Evolutionary conservation across 2,888 invertebrate genomes (phyloP).

Genomic region (Bellardia bayeri): DNA sequence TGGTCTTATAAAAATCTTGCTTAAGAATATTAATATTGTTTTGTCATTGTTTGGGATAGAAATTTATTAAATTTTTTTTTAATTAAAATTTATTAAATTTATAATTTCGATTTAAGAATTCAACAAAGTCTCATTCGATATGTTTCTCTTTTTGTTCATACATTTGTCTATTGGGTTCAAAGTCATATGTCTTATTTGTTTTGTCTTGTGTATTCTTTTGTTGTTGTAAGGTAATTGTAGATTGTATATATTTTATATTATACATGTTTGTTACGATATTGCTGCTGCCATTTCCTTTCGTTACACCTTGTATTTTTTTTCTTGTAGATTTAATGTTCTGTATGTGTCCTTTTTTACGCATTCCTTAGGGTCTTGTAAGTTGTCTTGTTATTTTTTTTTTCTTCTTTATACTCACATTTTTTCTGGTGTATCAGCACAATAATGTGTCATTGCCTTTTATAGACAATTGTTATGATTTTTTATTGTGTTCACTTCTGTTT

Average conservation of each 20-base stretch:
- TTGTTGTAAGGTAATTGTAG: slow-evolving; percentile 51
- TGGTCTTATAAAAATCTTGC: no score
- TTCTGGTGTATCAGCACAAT: slow-evolving; percentile 58
- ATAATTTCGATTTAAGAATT: no score
- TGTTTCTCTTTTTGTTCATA: no score
- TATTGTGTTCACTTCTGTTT: slow-evolving; percentile 23
- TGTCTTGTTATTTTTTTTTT: slow-evolving; percentile 5
- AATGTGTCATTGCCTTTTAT: slow-evolving; percentile 50
- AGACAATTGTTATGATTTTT: slow-evolving; percentile 53
- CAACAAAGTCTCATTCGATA: no score
- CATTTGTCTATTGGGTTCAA: background rate
- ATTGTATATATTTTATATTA: slow-evolving; percentile 19
- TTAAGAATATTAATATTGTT: no score
- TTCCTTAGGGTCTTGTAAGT: slow-evolving; percentile 55
- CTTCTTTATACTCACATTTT: background rate
- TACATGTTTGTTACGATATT: background rate
- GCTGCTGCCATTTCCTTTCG: background rate
- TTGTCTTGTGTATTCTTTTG: background rate
- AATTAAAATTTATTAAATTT: no score
- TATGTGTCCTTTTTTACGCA: slow-evolving; percentile 35
- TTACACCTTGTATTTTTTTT: slow-evolving; percentile 35
- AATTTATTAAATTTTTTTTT: no score
- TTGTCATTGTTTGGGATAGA: no score
- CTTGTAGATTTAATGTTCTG: background rate
- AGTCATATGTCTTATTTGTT: background rate